Percentiles rank a stretch among this genome's conserved stretches.
phyloP scores from a whole-genome alignment of 2,113 vertebrate species.

The Podilymbus podiceps region DNA sequence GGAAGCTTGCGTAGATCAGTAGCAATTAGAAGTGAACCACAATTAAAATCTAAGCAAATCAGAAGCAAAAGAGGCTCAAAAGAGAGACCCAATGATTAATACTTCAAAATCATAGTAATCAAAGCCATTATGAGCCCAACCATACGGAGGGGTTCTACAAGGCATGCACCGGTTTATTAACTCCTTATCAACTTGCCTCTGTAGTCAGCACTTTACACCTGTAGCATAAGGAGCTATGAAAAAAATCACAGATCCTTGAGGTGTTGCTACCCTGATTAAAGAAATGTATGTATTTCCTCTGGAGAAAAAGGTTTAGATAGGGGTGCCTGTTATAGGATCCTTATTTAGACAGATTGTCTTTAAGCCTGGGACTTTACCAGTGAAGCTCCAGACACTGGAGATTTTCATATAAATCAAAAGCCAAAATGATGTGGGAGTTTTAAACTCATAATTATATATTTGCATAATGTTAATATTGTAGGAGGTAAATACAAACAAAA shows the following conservation, averaged over 20 bases:
- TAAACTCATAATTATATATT: neutral
- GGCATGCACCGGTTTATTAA: neutral
- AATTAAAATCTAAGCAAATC: slow-evolving; percentile 34
- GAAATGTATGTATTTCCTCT: neutral
- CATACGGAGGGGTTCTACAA: neutral
- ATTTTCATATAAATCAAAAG: slow-evolving; percentile 16
- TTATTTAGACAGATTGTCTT: neutral
- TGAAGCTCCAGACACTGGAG: neutral
- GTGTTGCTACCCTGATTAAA: neutral
- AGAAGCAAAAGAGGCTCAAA: slow-evolving; percentile 7
- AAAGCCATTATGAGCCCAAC: neutral
- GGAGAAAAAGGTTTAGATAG: neutral
- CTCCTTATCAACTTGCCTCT: neutral
- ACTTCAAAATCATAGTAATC: neutral
- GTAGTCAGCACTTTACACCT: neutral
- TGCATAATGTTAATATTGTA: neutral
- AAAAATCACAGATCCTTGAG: neutral
- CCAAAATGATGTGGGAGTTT: neutral
- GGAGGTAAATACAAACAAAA: neutral
- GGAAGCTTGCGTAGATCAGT: slow-evolving; percentile 3
- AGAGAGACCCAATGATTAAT: neutral
- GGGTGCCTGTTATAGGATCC: neutral
- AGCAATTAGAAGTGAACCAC: slow-evolving; percentile 16
- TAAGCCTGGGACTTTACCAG: neutral
- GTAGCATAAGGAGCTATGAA: neutral